Evolutionary conservation across 2,888 invertebrate species (phyloP).

Genomic region (Eupeodes luniger): DNA sequence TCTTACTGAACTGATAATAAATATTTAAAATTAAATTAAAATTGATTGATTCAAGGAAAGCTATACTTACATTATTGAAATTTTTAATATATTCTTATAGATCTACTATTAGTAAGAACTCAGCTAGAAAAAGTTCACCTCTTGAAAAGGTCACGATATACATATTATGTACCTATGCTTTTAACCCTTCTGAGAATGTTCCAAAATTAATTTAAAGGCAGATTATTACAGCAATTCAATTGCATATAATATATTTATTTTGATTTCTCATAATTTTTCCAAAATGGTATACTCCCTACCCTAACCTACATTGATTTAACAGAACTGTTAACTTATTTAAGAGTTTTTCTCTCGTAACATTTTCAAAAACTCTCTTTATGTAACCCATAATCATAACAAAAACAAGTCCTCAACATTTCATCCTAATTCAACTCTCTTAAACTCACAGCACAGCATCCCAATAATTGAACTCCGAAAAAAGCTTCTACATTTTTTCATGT

Average conservation of each 20-base stretch:
- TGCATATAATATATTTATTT: neutral
- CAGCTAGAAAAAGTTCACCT: no score
- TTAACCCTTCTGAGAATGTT: no score
- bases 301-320: conserved; percentile 60
- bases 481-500: neutral
- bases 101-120: no score
- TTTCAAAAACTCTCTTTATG: neutral
- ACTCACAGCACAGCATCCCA: conserved; percentile 41
- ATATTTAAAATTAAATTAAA: no score
- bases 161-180: no score
- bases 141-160: no score
- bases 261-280: neutral
- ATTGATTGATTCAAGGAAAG: no score
- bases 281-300: conserved; percentile 58
- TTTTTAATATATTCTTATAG: no score
- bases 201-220: no score
- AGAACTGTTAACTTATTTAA: conserved; percentile 34
- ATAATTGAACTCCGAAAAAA: conserved; percentile 61
- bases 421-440: neutral
- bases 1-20: no score
- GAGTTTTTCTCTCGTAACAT: conserved; percentile 15
- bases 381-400: neutral
- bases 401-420: neutral
- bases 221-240: neutral
- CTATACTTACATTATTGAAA: no score